Base-by-base conservation (phyloP, 2,888 invertebrate species). In the Abscondita cerata region DNA sequence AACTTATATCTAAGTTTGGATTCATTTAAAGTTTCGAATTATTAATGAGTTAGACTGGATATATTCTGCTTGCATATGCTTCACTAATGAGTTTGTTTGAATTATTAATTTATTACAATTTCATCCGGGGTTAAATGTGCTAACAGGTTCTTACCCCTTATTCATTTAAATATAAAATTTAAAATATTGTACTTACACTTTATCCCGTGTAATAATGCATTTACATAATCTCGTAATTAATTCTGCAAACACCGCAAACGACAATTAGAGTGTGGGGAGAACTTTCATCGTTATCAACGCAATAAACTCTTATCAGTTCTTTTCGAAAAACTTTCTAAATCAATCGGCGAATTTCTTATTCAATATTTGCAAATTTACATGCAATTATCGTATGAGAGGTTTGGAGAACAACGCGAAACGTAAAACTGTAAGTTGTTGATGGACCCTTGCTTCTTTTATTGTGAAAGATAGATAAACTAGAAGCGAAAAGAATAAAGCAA, bases 11-110 rank as follows among this genome's bases (percentile, higher is more conserved):
- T 70, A 76, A 75, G 73, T 76, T 76, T 70, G 73, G 73, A 76
- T 76, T 76, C 76, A 75, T 77, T 77, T 76, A 77, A 77, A 77
- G 72, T 76, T 76, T 73, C 72, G 78, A 77, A 78, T 78, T 78
- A 78, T 78, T 78, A 78, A 78, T 78, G 78, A 78, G 77, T 70
- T 75, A 75, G 76, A 72, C 73, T 70, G 76, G 74, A 75, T 76
- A 74, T 75, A 74, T 75, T 73, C 73, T 72, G 56, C 65, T 68
- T 71, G 75, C 75, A 74, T 77, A 75, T 77, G 76, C 73, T 71
- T 75, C 73, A 66, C 77, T 77, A 78, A 78, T 77, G 77, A 77
- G 73, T 77, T 76, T 75, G 75, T 76, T 75, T 76, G 76, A 77
- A 77, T 77, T 76, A 77, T 77, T 77, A 77, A 78, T 77, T 78